Evolutionary conservation across 2,888 invertebrate species (phyloP), one percentile per base, ranked within the genome.

Genomic region (Erpobdella octoculata): DNA sequence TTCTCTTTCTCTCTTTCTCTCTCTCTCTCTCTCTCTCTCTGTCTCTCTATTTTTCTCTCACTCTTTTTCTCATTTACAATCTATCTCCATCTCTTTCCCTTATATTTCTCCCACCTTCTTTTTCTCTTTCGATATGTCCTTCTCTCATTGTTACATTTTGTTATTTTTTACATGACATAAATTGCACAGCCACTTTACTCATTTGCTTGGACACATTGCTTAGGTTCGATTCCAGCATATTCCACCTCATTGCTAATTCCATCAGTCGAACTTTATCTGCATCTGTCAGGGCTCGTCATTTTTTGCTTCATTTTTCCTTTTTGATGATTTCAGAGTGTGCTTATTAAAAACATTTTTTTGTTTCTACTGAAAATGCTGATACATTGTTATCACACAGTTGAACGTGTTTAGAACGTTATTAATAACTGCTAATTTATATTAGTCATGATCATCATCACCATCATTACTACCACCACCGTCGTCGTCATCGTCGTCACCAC

Each of bases 311-410:
- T n/a, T n/a, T n/a, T n/a, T n/a, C n/a, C n/a, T n/a, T n/a, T n/a
- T n/a, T n/a, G n/a, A n/a, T n/a, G n/a, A n/a, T n/a, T n/a, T n/a
- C n/a, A n/a, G n/a, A n/a, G n/a, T n/a, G 48, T 21, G 41, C 9
- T 12, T 41, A 41, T 12, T 41, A 41, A 41, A 12, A 41, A 41
- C 18, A 41, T 12, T 41, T 41, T 9, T 41, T 41, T 41, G 41
- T 41, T 12, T 12, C 18, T 12, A 41, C 9, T 41, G 41, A 41
- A 41, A 18, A 41, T 41, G 18, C 18, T 12, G 41, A 41, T 41
- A 41, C 41, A 41, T 41, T 41, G 9, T 41, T 41, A n/a, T n/a
- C n/a, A n/a, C n/a, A n/a, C n/a, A n/a, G n/a, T n/a, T 65, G 71
- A 66, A 18, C 28, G 71, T 64, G 64, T 48, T 37, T 38, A 46